Evolutionary conservation across 2,888 invertebrate genomes (phyloP), one percentile per base, ranked within the genome.

Genomic region (Pandemis cinnamomeana): DNA sequence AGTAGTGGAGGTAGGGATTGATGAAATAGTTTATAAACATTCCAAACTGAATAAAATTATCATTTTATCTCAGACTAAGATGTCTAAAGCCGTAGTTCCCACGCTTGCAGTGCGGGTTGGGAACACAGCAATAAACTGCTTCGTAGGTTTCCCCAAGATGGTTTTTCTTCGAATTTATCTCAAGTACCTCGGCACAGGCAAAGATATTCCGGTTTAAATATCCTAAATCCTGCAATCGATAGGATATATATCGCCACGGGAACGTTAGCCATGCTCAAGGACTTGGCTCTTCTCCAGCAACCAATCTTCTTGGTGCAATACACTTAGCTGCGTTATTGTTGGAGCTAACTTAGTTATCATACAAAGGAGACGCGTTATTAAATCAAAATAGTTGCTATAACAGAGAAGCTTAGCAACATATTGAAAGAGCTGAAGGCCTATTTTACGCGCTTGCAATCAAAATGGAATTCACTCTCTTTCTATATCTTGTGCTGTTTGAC

Each of bases 241-340:
- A 66, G 51, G 73, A 51, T 51, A 69, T 70, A 63, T 62, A 61
- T 66, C 44, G 51, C 44, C 60, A 46, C 20, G 20, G 51, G 60
- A 60, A 60, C 66, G 76, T 71, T 73, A 53, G 36, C 67, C 77
- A 76, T 72, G 76, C 77, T 80, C 78, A 67, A 77, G 82, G 83
- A 85, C 85, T 88, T 89, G 88, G 89, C 87, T 51, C 75, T 69
- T 63, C 72, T 87, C 89, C 89, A 89, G 82, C 83, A 79, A 83
- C 84, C 86, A 87, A 88, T 87, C 88, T 87, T 75, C 84, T 86
- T 84, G 83, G 82, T 76, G 82, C 83, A 82, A 82, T 84, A 85
- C 79, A 77, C 80, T 61, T 71, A 67, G 55, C 71, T 36, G 67
- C 68, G 53, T 67, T 76, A 63, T 67, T 67, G 58, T 55, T 67